Percentiles rank a stretch among this genome's conserved stretches.
Conservation (phyloP, 2,113 vertebrate genomes). For the Prinia subflava region DNA sequence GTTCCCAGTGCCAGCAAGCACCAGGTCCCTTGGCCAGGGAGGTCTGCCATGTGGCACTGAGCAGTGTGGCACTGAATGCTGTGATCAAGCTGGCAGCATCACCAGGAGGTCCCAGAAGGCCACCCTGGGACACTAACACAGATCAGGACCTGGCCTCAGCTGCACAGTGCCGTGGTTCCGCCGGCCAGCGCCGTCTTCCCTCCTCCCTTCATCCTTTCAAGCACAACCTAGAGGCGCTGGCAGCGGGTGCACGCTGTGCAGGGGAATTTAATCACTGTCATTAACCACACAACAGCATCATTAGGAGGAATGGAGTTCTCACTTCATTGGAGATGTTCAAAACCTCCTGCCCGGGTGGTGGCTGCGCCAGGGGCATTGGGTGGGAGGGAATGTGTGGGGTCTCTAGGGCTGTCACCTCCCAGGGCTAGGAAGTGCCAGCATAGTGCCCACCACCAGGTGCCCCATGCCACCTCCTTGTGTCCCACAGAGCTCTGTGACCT, state of each 20-base stretch:
- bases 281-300: conserved; percentile 50
- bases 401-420: background rate
- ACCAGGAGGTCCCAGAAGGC: background rate
- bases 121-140: background rate
- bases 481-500: accelerated
- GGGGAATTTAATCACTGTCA: conserved; percentile 60
- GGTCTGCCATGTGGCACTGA: background rate
- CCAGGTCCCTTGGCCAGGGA: background rate
- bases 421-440: background rate
- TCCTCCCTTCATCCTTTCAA: conserved; percentile 18
- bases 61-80: background rate
- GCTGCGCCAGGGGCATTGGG: accelerated
- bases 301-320: conserved; percentile 60
- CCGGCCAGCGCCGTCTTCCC: accelerated
- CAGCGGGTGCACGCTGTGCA: background rate
- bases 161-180: accelerated
- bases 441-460: background rate
- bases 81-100: background rate
- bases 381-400: background rate
- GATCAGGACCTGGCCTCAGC: background rate
- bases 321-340: conserved; percentile 42
- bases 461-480: accelerated
- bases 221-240: background rate
- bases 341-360: background rate
- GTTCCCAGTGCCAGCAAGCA: background rate